Base-by-base conservation (phyloP, 1,140 invertebrate species). In the Microplitis mediator region DNA sequence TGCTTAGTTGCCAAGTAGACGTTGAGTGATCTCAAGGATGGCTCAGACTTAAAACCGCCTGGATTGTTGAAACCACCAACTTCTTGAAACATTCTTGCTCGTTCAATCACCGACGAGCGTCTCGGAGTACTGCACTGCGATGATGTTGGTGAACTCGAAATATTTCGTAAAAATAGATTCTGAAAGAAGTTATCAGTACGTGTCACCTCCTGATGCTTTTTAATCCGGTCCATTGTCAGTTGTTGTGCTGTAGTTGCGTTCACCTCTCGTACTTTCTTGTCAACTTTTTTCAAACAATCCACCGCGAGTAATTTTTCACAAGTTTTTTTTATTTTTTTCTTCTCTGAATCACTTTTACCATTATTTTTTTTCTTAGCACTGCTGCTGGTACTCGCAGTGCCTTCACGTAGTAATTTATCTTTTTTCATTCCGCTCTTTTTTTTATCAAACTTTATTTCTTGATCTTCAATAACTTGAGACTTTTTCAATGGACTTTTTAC, bases 141-240 rank as follows among this genome's bases (percentile, higher is more conserved):
- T 3, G 81, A 75, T 74, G 81, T 72, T 52, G 78, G 74, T 50
- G 81, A 77, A 6, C 11, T 6, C 14, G 69, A 61, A 3, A 84
- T 72, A 68, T 90, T 88, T 69, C 89, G 81, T 9, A 93, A 79
- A 74, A 93, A 92, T 32, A 93, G 87, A 82, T 92, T 89, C 80
- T 92, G 92, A 77, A 94, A 93, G 77, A 93, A 93, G 0, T 88
- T 88, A 78, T 93, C 88, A 0, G 89, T 89, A 75, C 90, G 83
- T 13, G 91, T 84, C n/a, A 84, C 84, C 72, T 90, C 88, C 68
- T 88, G 88, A 72, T 89, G 88, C 69, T 88, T 84, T 73, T 84
- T 88, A 31, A 91, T 88, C 74, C 89, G 85, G 62, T 89, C 88
- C 8, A 85, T 76, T n/a, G 83, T 86, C 34, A 85, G 73, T 32